Evolutionary conservation across 1,140 invertebrate genomes (phyloP), one percentile per base, ranked within the genome.

Genomic region (Bombus huntii): DNA sequence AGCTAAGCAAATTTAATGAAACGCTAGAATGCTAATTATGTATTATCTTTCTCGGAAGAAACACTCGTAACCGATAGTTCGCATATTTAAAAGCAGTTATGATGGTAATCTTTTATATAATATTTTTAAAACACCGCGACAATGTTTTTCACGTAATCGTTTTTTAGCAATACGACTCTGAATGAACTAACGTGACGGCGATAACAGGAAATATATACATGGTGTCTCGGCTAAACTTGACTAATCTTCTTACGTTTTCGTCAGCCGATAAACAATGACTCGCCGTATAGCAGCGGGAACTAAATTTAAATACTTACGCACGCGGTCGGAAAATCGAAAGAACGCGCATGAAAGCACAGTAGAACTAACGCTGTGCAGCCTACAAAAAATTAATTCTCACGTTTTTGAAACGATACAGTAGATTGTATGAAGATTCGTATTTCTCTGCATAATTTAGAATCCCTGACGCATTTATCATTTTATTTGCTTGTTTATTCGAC

Each of bases 241-340:
- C 9, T 28, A 62, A 31, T 10, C 10, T 12, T 78, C 44, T 66
- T 39, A 62, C 57, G 28, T 37, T 66, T 65, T 66, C 37, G 31
- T 25, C 25, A 3, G 28, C 15, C 5, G 70, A 72, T 39, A 73
- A 34, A n/a, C 39, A n/a, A 1, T 6, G 37, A 10, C 4, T 28
- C 68, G 37, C 10, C 25, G 25, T 72, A 15, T n/a, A n/a, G 18
- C 13, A n/a, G 13, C 25, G 28, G 39, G 6, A 72, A 42, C 74
- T 37, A 75, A 75, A 75, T 34, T 75, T 75, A 57, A 75, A 75
- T 44, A 75, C 22, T 57, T 57, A 37, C 74, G 74, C 25, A 37
- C 5, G 47, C 47, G 47, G 44, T 28, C 1, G 13, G 44, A 57
- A 57, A 75, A 28, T 37, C 47, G 47, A 28, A 37, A 6, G 6